These are phyloP conservation scores for Eufriesea mexicana DNA, from an alignment of 1,140 invertebrate species.

Conservation along the genomic window DNA sequence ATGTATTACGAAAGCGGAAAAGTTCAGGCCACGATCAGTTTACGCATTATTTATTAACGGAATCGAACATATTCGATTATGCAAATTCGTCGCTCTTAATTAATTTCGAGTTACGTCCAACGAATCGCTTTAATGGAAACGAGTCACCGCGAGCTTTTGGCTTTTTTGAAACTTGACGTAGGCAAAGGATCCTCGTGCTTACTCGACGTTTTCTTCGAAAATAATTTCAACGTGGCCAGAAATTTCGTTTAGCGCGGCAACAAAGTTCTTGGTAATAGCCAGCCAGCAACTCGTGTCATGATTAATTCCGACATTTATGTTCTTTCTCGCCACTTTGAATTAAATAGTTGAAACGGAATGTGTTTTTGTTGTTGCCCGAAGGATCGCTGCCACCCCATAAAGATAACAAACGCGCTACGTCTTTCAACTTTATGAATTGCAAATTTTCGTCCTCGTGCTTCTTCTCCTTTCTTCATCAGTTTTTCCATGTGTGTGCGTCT, in stretches of 20 bases:
- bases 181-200: too few species aligned
- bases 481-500: background rate
- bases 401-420: constrained; percentile 50
- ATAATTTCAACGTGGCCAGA: constrained; percentile 7
- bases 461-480: constrained; percentile 31
- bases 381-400: constrained; percentile 38
- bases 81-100: too few species aligned
- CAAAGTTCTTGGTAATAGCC: constrained; percentile 24
- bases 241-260: constrained; percentile 8
- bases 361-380: constrained; percentile 46
- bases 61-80: too few species aligned
- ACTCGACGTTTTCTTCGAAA: background rate
- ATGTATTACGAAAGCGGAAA: background rate
- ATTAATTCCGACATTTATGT: constrained; percentile 48
- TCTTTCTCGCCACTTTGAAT: constrained; percentile 43
- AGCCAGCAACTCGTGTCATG: constrained; percentile 9
- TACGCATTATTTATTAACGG: too few species aligned
- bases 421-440: constrained; percentile 52
- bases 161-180: too few species aligned
- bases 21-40: background rate
- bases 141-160: too few species aligned
- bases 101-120: background rate
- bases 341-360: constrained; percentile 49
- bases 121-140: background rate
- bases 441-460: constrained; percentile 44